Conservation (phyloP, 64 coral and sea anemone species). For the Trachythela sp. region DNA sequence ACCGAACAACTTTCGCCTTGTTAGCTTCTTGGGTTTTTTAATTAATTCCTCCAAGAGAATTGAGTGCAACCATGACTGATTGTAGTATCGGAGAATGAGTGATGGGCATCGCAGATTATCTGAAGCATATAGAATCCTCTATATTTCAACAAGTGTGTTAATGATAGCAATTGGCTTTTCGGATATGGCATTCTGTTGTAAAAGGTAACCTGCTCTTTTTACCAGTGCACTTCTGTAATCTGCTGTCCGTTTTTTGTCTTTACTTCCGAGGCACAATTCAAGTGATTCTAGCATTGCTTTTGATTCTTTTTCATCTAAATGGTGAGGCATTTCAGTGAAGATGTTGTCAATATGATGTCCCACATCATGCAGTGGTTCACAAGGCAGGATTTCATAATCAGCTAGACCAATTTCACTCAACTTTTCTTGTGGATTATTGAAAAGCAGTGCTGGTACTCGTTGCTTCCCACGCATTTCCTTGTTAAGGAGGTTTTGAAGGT, state of each 20-base stretch:
- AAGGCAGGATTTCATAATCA: no score
- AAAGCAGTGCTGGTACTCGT: no score
- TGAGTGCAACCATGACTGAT: background rate
- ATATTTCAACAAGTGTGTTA: background rate
- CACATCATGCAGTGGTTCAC: no score
- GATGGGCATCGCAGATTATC: background rate
- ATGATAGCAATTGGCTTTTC: background rate
- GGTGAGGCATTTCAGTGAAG: no score
- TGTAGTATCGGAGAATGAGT: background rate
- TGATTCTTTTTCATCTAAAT: no score
- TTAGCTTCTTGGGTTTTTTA: conserved; percentile 1
- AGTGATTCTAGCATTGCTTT: no score
- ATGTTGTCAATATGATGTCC: no score
- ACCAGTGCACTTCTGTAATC: background rate
- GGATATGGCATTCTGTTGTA: background rate
- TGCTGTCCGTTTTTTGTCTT: background rate
- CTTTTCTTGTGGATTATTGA: no score
- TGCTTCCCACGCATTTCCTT: no score
- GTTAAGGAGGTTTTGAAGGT: no score
- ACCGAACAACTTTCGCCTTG: background rate
- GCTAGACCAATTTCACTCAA: no score
- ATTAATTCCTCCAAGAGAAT: background rate
- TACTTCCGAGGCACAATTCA: background rate
- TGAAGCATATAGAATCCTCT: background rate
- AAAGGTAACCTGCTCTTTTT: background rate